Base-by-base conservation (phyloP, 2,797 vertebrate species). In the Choloepus didactylus region DNA sequence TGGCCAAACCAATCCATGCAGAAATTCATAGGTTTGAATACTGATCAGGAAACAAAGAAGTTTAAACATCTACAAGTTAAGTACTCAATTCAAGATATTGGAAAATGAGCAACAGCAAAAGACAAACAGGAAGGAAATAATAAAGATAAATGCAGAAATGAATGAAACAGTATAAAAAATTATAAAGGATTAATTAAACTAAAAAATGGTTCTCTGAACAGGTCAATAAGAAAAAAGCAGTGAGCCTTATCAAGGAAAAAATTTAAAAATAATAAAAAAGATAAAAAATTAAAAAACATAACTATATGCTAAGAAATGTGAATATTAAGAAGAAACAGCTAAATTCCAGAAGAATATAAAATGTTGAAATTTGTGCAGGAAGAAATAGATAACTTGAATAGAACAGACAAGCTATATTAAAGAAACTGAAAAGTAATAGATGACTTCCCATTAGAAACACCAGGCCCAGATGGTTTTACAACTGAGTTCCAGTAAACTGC, bases 291-390 rank as follows among this genome's bases (percentile, higher is more conserved):
- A 27, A 19, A 9, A 85, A 72, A 72, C 4, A 31, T 59, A 75
- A 83, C 80, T 44, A 44, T 31, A 66, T 64, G 56, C 46, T 72
- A 72, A 64, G 10, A 70, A 72, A 72, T 38, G 38, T 62, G 29
- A 81, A 91, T 51, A 82, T 56, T 67, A 49, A 91, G 51, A 87
- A 76, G 62, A 83, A 76, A 69, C 44, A 15, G 54, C 23, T 62
- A 69, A 92, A 82, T 92, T 92, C n/a, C 82, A 64, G 44, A 64
- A 87, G 51, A 82, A 59, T 41, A 80, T 66, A 60, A 87, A 93
- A 75, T 29, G 44, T 9, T 69, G 82, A 82, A 75, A 54, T 35
- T 77, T 41, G 2, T n/a, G 18, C 16, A 35, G 69, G 11, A 75
- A 73, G 59, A 64, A 87, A 76, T 19, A 76, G 41, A 29, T 82